Percentiles rank a stretch among this genome's conserved stretches.
phyloP scores from a whole-genome alignment of 92 coral and sea anemone species.

The Phymanthus crucifer region DNA sequence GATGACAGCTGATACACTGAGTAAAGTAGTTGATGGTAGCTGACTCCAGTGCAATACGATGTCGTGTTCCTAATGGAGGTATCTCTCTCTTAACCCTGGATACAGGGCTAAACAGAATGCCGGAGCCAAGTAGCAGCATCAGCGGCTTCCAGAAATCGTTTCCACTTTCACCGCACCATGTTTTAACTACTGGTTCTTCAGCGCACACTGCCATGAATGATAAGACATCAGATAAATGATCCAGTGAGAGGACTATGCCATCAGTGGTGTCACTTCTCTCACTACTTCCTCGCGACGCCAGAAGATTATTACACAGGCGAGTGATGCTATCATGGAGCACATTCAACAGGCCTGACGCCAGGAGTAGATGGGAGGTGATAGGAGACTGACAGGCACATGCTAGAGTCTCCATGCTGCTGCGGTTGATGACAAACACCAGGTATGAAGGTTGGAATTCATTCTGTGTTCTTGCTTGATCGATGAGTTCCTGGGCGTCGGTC shows the following conservation, averaged over 20 bases:
- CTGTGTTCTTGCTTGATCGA: conserved; percentile 42
- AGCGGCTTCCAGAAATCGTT: conserved; percentile 73
- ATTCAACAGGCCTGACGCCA: conserved; percentile 73
- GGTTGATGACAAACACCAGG: conserved; percentile 45
- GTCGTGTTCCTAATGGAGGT: conserved; percentile 35
- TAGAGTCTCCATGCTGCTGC: conserved; percentile 60
- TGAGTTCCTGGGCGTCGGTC: conserved; percentile 60
- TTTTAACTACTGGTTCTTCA: conserved; percentile 69
- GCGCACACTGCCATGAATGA: conserved; percentile 73
- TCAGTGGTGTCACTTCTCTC: background rate
- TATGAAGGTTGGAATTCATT: conserved; percentile 12
- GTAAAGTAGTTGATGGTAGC: conserved; percentile 73
- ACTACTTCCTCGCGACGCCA: conserved; percentile 10
- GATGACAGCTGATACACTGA: conserved; percentile 75
- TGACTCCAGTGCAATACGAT: conserved; percentile 80
- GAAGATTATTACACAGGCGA: conserved; percentile 47
- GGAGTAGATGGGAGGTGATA: conserved; percentile 50
- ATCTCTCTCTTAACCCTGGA: conserved; percentile 15
- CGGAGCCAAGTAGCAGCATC: conserved; percentile 64
- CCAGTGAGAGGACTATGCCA: conserved; percentile 14
- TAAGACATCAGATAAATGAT: conserved; percentile 64
- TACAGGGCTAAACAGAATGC: conserved; percentile 34
- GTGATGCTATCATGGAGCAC: conserved; percentile 52
- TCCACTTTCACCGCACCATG: conserved; percentile 76
- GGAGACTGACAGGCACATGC: conserved; percentile 66